phyloP scores from a whole-genome alignment of 2,113 vertebrate species.

The Xiphophorus couchianus region DNA sequence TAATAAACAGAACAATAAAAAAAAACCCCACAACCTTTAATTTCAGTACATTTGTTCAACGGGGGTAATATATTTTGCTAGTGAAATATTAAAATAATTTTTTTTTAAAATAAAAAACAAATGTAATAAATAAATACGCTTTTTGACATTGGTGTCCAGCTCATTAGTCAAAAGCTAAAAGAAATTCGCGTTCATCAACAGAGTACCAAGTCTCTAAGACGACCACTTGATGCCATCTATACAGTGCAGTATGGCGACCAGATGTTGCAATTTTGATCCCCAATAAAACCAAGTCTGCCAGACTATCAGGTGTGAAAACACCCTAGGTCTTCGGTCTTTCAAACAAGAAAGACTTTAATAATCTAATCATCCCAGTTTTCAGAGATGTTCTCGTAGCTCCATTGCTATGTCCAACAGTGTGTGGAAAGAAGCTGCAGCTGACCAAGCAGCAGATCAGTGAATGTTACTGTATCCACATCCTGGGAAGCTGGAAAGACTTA shows the following conservation, averaged over 20 bases:
- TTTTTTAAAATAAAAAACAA: neutral
- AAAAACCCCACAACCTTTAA: too few relatives aligned
- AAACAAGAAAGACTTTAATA: neutral
- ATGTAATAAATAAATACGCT: neutral
- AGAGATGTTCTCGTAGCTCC: neutral
- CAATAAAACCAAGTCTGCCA: too few relatives aligned
- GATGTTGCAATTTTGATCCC: too few relatives aligned
- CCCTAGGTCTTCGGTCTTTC: neutral
- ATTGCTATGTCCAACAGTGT: slow-evolving; percentile 7
- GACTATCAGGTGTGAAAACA: too few relatives aligned
- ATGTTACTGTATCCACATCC: slow-evolving; percentile 33
- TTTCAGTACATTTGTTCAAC: too few relatives aligned
- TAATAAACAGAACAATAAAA: too few relatives aligned
- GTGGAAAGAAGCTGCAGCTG: slow-evolving; percentile 16
- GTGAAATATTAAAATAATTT: neutral
- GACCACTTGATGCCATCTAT: too few relatives aligned
- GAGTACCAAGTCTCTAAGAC: too few relatives aligned
- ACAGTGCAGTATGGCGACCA: too few relatives aligned
- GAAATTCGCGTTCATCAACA: too few relatives aligned
- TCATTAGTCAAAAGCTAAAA: too few relatives aligned
- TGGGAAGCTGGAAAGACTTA: slow-evolving; percentile 56
- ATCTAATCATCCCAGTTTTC: neutral
- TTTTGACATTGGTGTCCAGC: too few relatives aligned
- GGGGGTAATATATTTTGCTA: neutral
- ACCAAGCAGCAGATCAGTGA: slow-evolving; percentile 24